Conservation (phyloP, 2,113 vertebrate genomes). For the Callochromis pleurospilus region DNA sequence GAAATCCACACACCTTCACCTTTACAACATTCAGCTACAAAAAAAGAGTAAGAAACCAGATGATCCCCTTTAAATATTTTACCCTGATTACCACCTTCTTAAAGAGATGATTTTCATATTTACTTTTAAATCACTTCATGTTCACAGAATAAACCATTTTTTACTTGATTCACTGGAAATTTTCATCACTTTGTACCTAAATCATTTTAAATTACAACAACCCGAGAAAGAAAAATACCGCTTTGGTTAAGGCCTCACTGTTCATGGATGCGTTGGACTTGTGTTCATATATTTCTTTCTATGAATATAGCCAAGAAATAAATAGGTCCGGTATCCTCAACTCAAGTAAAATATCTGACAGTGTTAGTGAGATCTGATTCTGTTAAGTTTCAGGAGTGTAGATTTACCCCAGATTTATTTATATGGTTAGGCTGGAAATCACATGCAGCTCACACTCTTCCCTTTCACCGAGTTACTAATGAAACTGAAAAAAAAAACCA, state of each 20-base stretch:
- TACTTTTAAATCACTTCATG: not conserved
- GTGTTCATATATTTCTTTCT: too few species aligned
- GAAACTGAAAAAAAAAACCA: not conserved
- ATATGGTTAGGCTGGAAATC: not conserved
- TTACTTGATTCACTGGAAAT: not conserved
- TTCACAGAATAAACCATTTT: not conserved
- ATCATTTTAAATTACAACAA: not conserved
- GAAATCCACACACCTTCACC: not conserved
- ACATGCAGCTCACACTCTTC: not conserved
- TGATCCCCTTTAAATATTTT: not conserved
- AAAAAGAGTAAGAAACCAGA: not conserved
- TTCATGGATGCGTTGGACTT: accelerated
- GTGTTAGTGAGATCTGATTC: not conserved
- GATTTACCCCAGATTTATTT: not conserved
- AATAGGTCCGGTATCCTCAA: accelerated
- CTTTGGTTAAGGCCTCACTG: not conserved
- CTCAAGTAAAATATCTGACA: not conserved
- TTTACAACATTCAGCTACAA: not conserved
- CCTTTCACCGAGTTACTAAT: not conserved
- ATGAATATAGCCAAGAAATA: not conserved
- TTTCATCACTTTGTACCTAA: accelerated
- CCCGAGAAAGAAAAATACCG: accelerated
- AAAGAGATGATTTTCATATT: not conserved
- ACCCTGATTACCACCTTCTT: not conserved
- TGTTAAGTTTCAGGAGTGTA: not conserved